Percentiles rank a stretch among this genome's conserved stretches.
phyloP scores from a whole-genome alignment of 1,140 invertebrate genomes.

The Mizuhopecten yessoensis region DNA sequence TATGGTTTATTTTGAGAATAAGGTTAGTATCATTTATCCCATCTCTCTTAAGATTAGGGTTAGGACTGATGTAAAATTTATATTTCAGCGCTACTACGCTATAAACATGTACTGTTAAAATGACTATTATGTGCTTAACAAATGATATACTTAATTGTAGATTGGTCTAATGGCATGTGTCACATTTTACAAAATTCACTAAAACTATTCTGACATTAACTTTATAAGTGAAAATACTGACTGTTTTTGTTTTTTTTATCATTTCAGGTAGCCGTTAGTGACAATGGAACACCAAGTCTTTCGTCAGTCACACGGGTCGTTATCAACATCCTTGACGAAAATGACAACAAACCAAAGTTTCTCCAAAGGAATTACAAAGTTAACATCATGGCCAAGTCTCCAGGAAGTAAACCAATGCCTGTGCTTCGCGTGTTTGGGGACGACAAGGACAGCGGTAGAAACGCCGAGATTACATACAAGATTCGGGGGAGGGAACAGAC shows the following conservation, averaged over 20 bases:
- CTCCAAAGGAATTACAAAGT: constrained; percentile 92
- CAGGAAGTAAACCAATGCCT: constrained; percentile 68
- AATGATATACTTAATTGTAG: too few species aligned
- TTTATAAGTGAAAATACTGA: neutral
- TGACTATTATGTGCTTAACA: neutral
- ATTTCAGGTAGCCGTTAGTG: constrained; percentile 87
- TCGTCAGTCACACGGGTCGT: constrained; percentile 93
- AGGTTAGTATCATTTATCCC: too few species aligned
- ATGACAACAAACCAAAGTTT: constrained; percentile 91
- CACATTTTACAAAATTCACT: too few species aligned
- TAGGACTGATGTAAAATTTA: too few species aligned
- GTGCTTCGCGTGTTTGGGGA: constrained; percentile 78
- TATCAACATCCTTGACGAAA: constrained; percentile 91
- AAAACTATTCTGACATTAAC: too few species aligned
- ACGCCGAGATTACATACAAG: constrained; percentile 90
- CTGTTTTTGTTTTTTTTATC: neutral
- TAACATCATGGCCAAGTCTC: constrained; percentile 86
- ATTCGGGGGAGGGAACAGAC: constrained; percentile 89
- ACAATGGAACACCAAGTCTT: constrained; percentile 90
- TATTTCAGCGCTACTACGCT: too few species aligned
- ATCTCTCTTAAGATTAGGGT: too few species aligned
- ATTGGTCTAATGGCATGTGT: too few species aligned
- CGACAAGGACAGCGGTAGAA: constrained; percentile 79
- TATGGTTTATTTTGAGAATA: too few species aligned
- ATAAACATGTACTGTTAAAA: neutral